Conservation (phyloP, 2,888 invertebrate species). For the Podotricha telesiphe region DNA sequence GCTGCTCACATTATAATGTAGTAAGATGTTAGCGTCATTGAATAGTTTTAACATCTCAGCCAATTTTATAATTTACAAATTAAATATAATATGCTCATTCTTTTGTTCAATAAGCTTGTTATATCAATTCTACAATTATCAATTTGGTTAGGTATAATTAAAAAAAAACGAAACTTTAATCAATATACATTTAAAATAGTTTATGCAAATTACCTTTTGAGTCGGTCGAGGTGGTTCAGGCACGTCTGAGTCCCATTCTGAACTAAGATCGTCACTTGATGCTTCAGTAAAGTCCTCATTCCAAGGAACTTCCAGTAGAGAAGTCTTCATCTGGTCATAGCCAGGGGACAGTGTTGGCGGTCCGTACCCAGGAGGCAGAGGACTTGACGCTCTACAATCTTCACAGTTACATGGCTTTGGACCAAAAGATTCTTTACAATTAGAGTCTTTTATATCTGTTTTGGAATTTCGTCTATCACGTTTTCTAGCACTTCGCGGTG, state of each 20-base stretch:
- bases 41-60: slow-evolving; percentile 39
- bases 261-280: slow-evolving; percentile 95
- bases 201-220: slow-evolving; percentile 61
- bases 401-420: slow-evolving; percentile 77
- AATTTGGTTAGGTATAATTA: slow-evolving; percentile 43
- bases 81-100: slow-evolving; percentile 47
- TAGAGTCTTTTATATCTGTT: slow-evolving; percentile 59
- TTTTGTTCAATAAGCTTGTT: slow-evolving; percentile 33
- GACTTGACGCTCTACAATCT: slow-evolving; percentile 80
- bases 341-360: slow-evolving; percentile 82
- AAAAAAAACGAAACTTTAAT: slow-evolving; percentile 36
- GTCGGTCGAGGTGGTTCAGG: slow-evolving; percentile 81
- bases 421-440: slow-evolving; percentile 62
- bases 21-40: slow-evolving; percentile 3
- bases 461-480: slow-evolving; percentile 70
- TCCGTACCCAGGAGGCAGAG: slow-evolving; percentile 75
- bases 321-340: slow-evolving; percentile 92
- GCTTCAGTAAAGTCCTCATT: slow-evolving; percentile 93
- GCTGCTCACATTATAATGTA: slow-evolving; percentile 11
- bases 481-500: slow-evolving; percentile 75
- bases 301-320: slow-evolving; percentile 89
- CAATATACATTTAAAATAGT: slow-evolving; percentile 9
- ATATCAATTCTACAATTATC: slow-evolving; percentile 2
- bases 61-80: slow-evolving; percentile 49
- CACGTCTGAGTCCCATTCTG: slow-evolving; percentile 95